These are phyloP conservation scores for Scaptomyza tumidula DNA, from an alignment of 2,888 invertebrate genomes.

Conservation along the genomic window DNA sequence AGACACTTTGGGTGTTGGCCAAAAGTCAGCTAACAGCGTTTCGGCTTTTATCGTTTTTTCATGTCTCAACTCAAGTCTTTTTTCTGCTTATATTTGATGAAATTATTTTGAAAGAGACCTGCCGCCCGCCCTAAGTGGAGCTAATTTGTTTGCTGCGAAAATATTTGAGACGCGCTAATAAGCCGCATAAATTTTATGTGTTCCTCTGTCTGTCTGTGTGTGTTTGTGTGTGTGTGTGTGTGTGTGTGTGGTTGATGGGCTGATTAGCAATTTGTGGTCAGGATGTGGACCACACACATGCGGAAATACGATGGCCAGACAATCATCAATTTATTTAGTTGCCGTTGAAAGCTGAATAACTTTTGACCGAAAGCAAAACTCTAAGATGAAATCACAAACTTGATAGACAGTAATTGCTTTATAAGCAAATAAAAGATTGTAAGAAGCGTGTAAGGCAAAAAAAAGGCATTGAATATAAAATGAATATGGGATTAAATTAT, in stretches of 20 bases:
- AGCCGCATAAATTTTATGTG: constrained; percentile 64
- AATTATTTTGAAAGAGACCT: constrained; percentile 61
- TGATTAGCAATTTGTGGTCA: constrained; percentile 72
- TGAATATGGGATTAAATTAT: too few relatives aligned
- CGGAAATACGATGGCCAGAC: constrained; percentile 3
- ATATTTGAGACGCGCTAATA: constrained; percentile 72
- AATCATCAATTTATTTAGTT: constrained; percentile 49
- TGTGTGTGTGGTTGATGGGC: constrained; percentile 46
- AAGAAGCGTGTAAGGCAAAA: too few relatives aligned
- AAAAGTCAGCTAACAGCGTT: constrained; percentile 39
- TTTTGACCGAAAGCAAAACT: constrained; percentile 44
- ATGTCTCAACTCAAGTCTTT: constrained; percentile 18
- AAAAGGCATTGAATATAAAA: too few relatives aligned
- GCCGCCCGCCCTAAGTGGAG: constrained; percentile 73
- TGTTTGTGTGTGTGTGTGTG: constrained; percentile 15
- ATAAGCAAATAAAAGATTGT: not conserved
- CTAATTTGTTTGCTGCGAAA: constrained; percentile 78
- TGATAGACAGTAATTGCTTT: constrained; percentile 12
- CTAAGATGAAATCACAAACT: constrained; percentile 52
- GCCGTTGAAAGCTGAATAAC: constrained; percentile 49
- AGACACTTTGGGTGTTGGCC: constrained; percentile 76
- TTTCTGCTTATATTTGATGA: constrained; percentile 66
- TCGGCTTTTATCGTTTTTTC: constrained; percentile 48
- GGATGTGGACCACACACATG: constrained; percentile 66
- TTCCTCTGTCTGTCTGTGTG: constrained; percentile 4